Evolutionary conservation across 2,888 invertebrate genomes (phyloP), one percentile per base, ranked within the genome.

Genomic region (Sphaeridia pumilis): DNA sequence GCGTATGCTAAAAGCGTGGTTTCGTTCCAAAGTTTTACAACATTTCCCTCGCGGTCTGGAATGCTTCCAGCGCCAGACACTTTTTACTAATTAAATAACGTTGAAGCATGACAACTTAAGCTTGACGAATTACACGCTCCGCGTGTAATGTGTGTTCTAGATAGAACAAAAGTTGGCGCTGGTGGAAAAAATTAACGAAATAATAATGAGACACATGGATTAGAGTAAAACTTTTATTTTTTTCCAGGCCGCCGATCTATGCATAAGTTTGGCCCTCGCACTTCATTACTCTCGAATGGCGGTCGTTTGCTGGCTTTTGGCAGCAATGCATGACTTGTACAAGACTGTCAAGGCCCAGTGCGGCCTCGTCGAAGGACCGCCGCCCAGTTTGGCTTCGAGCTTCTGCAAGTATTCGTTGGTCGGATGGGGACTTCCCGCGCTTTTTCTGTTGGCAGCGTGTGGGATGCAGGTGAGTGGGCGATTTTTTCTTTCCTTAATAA

Each of bases 281-380:
- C 70, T 81, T 49, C 81, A 82, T 65, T 82, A 79, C 66, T 73
- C 80, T 34, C 75, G 80, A 52, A 72, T 82, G 49, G 76, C 80
- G 44, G 77, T 80, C 14, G 76, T 81, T 56, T 79, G 79, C 63
- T 82, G 82, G 82, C 73, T 81, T 69, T 74, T 79, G 50, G 76
- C 78, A 17, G 81, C 81, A 74, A 76, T 79, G 21, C 78, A 78
- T 68, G 79, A 81, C 67, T 74, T 81, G 67, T 76, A 78, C 69
- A 71, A 73, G 50, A 70, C 70, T 0, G 70, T 71, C 56, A 68
- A 68, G 20, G 73, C 58, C 24, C 60, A 61, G 54, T 59, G 59
- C 54, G 65, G 65, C 38, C 54, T 65, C 42, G 59, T 63, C 51
- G 63, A 63, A 50, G 57, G 56, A 52, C 65, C 63, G 44, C 73